Conservation (phyloP, 1,140 invertebrate species). For the Stratiolaelaps scimitus region DNA sequence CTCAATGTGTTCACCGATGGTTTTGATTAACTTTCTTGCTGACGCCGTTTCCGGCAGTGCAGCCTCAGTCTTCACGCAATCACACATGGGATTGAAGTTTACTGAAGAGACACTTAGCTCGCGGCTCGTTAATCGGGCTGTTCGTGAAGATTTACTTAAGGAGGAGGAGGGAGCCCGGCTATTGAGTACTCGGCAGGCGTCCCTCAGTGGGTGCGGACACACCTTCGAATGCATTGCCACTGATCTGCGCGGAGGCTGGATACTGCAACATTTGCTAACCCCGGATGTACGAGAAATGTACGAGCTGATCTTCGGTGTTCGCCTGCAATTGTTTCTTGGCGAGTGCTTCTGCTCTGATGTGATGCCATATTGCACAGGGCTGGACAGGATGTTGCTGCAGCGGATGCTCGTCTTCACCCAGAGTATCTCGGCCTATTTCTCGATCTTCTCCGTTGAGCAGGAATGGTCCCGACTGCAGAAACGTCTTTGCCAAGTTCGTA, state of each 20-base stretch:
- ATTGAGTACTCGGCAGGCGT: background rate
- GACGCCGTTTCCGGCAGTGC: conserved; percentile 17
- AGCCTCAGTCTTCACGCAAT: conserved; percentile 10
- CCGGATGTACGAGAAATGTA: conserved; percentile 25
- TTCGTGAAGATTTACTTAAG: background rate
- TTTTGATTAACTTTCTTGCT: conserved; percentile 17
- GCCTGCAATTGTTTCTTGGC: conserved; percentile 11
- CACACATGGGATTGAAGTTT: conserved; percentile 19
- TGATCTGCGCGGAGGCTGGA: conserved; percentile 12
- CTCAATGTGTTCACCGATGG: conserved; percentile 23
- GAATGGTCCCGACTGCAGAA: conserved; percentile 19
- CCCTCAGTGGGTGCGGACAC: background rate
- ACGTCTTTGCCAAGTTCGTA: conserved; percentile 7
- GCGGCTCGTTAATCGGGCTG: background rate
- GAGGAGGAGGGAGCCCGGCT: background rate
- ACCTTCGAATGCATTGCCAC: conserved; percentile 16
- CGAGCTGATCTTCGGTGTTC: conserved; percentile 16
- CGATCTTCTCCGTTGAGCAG: conserved; percentile 11
- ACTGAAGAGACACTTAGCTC: background rate
- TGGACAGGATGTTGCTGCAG: background rate
- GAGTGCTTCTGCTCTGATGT: conserved; percentile 16
- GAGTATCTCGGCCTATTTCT: conserved; percentile 20
- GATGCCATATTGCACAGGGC: background rate
- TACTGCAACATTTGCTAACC: conserved; percentile 8
- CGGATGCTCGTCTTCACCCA: conserved; percentile 15